A percentile compares a stretch with the other conserved stretches of the same genome.
Conservation (phyloP, 2,888 invertebrate species). For the Sminthurinus aureus region DNA sequence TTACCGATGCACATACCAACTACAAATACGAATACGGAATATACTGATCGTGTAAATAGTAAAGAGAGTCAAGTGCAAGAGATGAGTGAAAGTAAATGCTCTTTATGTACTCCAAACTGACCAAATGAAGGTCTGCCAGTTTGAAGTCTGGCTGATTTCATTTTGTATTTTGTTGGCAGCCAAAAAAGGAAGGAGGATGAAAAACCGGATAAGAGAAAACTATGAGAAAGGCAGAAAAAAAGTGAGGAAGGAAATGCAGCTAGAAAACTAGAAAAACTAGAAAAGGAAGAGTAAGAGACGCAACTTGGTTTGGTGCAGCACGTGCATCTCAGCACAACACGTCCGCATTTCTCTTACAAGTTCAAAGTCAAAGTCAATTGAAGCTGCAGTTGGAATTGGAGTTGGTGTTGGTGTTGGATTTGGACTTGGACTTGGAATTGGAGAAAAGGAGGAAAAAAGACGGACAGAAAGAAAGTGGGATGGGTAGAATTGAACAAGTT, state of each 20-base stretch:
- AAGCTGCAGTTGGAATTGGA: no score
- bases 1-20: no score
- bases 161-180: slow-evolving; percentile 1
- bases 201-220: slow-evolving; percentile 8
- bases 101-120: neutral
- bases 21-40: neutral
- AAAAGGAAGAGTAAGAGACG: slow-evolving; percentile 27
- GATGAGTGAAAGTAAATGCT: neutral
- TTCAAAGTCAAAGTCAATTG: slow-evolving; percentile 30
- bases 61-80: neutral
- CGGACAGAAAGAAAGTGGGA: neutral
- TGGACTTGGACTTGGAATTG: no score
- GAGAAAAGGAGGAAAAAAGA: slow-evolving; percentile 6
- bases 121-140: slow-evolving; percentile 9
- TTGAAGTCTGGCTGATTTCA: neutral
- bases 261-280: neutral
- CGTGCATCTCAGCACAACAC: slow-evolving; percentile 27
- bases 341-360: slow-evolving; percentile 25
- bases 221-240: neutral
- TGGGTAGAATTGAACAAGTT: neutral
- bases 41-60: neutral
- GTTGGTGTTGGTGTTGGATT: no score
- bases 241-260: slow-evolving; percentile 6
- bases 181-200: neutral
- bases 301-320: slow-evolving; percentile 24